A percentile compares a stretch with the other conserved stretches of the same genome.
Evolutionary conservation across 2,888 invertebrate species (phyloP).

Genomic region (Parochlus steinenii): DNA sequence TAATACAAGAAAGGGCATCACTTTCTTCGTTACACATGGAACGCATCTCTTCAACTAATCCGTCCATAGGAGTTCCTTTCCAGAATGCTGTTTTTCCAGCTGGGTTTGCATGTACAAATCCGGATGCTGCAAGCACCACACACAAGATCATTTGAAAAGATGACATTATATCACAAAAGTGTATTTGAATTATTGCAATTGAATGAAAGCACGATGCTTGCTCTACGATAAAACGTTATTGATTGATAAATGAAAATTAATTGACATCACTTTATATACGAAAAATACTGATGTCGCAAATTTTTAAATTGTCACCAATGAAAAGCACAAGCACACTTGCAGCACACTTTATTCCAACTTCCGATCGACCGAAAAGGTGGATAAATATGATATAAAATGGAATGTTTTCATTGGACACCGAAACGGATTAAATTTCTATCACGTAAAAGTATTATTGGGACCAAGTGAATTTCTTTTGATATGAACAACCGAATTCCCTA

Average conservation of each 20-base stretch:
- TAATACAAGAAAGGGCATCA: conserved; percentile 66
- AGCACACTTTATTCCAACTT: conserved; percentile 10
- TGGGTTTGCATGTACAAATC: conserved; percentile 42
- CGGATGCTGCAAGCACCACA: conserved; percentile 35
- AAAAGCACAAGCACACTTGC: too few relatives aligned
- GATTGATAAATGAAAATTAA: conserved; percentile 31
- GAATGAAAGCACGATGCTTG: conserved; percentile 5
- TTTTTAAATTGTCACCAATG: too few relatives aligned
- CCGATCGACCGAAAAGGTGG: conserved; percentile 17
- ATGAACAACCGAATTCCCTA: too few relatives aligned
- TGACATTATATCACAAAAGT: background rate
- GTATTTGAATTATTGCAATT: background rate
- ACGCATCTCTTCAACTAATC: conserved; percentile 59
- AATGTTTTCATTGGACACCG: too few relatives aligned
- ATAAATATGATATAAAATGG: too few relatives aligned
- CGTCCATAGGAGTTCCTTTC: conserved; percentile 54
- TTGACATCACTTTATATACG: conserved; percentile 31
- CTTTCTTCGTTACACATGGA: conserved; percentile 55
- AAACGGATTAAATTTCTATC: too few relatives aligned
- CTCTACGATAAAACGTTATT: conserved; percentile 20
- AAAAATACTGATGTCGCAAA: too few relatives aligned
- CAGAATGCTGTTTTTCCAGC: conserved; percentile 48
- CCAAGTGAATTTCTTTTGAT: too few relatives aligned
- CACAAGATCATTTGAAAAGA: conserved; percentile 24
- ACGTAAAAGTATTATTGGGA: too few relatives aligned